Percentiles rank a stretch among this genome's conserved stretches.
phyloP scores from a whole-genome alignment of 2,797 vertebrate genomes.

The Channallabes apus region DNA sequence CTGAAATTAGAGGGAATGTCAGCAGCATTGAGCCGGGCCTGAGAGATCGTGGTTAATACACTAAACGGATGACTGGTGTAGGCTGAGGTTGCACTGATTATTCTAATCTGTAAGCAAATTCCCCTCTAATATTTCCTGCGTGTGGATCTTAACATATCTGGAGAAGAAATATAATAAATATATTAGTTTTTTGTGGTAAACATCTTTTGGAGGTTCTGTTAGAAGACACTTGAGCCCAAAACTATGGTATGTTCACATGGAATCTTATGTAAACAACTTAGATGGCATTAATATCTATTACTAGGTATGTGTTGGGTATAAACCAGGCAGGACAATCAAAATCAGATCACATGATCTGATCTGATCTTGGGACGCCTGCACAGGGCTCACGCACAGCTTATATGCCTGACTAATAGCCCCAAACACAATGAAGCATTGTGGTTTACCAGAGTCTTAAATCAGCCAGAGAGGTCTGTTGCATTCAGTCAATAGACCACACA shows the following conservation, averaged over 20 bases:
- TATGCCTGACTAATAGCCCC: conserved; percentile 24
- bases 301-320: not conserved
- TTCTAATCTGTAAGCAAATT: conserved; percentile 17
- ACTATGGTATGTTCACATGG: not conserved
- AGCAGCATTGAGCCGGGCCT: conserved; percentile 21
- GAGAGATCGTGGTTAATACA: conserved; percentile 22
- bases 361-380: conserved; percentile 27
- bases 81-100: conserved; percentile 8
- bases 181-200: not conserved
- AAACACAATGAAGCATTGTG: conserved; percentile 51
- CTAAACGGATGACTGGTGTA: conserved; percentile 13
- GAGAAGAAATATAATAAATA: not conserved
- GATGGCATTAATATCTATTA: not conserved
- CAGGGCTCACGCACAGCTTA: conserved; percentile 43
- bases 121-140: conserved; percentile 9
- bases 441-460: conserved; percentile 19
- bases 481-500: conserved; percentile 23
- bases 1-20: conserved; percentile 36
- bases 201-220: not conserved
- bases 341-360: conserved; percentile 33
- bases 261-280: not conserved
- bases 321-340: conserved; percentile 39
- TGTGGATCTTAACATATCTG: not conserved
- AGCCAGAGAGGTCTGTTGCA: conserved; percentile 28
- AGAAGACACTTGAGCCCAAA: no score